A percentile compares a stretch with the other conserved stretches of the same genome.
phyloP scores from a whole-genome alignment of 2,113 vertebrate species.

The Brachyistius frenatus region DNA sequence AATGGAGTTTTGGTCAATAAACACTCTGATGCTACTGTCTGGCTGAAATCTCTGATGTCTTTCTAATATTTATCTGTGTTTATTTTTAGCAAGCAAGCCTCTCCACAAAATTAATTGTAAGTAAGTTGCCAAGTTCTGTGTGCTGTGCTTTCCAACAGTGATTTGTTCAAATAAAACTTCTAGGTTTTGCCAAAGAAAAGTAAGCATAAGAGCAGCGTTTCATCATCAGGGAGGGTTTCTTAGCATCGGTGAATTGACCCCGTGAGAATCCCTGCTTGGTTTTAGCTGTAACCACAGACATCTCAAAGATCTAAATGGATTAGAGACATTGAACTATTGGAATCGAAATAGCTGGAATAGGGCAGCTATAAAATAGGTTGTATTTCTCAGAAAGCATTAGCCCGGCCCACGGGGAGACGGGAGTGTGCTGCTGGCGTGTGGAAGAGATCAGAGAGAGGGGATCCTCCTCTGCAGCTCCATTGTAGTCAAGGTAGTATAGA shows the following conservation, averaged over 20 bases:
- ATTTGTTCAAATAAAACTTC: slow-evolving; percentile 23
- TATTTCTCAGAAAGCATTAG: slow-evolving; percentile 69
- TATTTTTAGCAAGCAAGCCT: too few relatives aligned
- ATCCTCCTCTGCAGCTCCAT: slow-evolving; percentile 69
- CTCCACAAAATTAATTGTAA: too few relatives aligned
- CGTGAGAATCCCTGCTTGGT: slow-evolving; percentile 28
- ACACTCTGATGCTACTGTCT: too few relatives aligned
- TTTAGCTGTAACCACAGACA: slow-evolving; percentile 41
- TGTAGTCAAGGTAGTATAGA: slow-evolving; percentile 76
- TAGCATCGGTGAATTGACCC: slow-evolving; percentile 40
- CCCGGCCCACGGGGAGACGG: slow-evolving; percentile 53
- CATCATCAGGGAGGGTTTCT: slow-evolving; percentile 15
- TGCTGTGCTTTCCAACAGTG: not conserved
- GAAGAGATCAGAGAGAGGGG: slow-evolving; percentile 74
- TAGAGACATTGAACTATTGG: slow-evolving; percentile 58
- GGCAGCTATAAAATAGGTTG: slow-evolving; percentile 59
- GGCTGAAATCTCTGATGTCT: too few relatives aligned
- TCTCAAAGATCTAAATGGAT: slow-evolving; percentile 66
- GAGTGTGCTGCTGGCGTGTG: slow-evolving; percentile 51
- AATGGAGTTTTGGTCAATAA: not conserved
- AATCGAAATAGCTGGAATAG: slow-evolving; percentile 58
- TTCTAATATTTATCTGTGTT: too few relatives aligned
- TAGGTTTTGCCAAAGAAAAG: slow-evolving; percentile 17
- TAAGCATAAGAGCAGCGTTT: slow-evolving; percentile 13
- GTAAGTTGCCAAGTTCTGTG: too few relatives aligned